These are phyloP conservation scores for Cryptocephalus moraei DNA, from an alignment of 2,888 invertebrate species.

Conservation along the genomic window DNA sequence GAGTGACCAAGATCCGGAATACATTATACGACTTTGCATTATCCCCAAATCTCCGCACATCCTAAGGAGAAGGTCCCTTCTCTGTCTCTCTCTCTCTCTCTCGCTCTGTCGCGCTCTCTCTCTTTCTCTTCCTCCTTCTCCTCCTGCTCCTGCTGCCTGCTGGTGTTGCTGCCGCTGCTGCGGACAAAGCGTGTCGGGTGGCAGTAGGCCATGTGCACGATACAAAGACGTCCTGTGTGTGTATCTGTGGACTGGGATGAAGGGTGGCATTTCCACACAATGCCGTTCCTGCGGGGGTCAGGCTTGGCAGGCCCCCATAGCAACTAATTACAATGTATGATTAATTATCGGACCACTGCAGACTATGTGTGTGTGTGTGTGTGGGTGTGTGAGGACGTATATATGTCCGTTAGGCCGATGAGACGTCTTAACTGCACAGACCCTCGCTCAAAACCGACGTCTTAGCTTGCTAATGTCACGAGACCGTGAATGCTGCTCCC, in stretches of 20 bases:
- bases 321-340: slow-evolving; percentile 43
- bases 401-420: slow-evolving; percentile 28
- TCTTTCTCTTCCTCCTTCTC: too few relatives aligned
- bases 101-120: too few relatives aligned
- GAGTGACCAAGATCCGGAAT: slow-evolving; percentile 28
- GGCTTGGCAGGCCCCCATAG: slow-evolving; percentile 23
- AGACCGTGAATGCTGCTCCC: slow-evolving; percentile 6
- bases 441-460: slow-evolving; percentile 35
- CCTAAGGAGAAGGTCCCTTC: slow-evolving; percentile 10
- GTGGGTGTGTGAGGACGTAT: slow-evolving; percentile 21
- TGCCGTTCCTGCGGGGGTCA: slow-evolving; percentile 18
- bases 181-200: slow-evolving; percentile 11
- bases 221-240: slow-evolving; percentile 16
- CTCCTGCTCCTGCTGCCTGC: too few relatives aligned
- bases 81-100: neutral
- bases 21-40: slow-evolving; percentile 26
- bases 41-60: slow-evolving; percentile 18
- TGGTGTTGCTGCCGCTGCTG: slow-evolving; percentile 5
- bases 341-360: slow-evolving; percentile 39
- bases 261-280: slow-evolving; percentile 7
- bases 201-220: slow-evolving; percentile 13
- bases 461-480: slow-evolving; percentile 40
- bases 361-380: slow-evolving; percentile 32
- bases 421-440: slow-evolving; percentile 36
- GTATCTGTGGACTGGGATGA: slow-evolving; percentile 7